These are phyloP conservation scores for Synergus laeviventris DNA, from an alignment of 2,888 invertebrate species.

Conservation along the genomic window DNA sequence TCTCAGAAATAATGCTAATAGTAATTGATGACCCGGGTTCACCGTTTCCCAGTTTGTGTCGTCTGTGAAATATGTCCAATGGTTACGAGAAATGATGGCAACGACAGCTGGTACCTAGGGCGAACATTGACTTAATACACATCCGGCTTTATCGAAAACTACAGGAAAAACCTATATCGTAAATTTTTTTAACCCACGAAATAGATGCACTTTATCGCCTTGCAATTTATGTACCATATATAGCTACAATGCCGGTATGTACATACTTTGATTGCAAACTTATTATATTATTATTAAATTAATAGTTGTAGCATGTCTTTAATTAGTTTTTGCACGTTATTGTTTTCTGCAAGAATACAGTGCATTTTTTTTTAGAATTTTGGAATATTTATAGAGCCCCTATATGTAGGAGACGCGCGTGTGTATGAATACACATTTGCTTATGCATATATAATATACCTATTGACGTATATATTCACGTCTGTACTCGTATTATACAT, in stretches of 20 bases:
- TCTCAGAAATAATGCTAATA: constrained; percentile 73
- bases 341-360: neutral
- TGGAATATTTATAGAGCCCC: constrained; percentile 36
- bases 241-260: too few species aligned
- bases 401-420: constrained; percentile 43
- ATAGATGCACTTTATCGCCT: neutral
- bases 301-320: too few species aligned
- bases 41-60: constrained; percentile 68
- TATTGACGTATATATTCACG: constrained; percentile 38
- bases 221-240: neutral
- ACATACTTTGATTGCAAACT: too few species aligned
- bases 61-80: constrained; percentile 53
- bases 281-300: too few species aligned
- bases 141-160: constrained; percentile 50
- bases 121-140: constrained; percentile 47
- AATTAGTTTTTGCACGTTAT: neutral
- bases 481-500: constrained; percentile 56
- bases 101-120: constrained; percentile 53
- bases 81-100: constrained; percentile 40
- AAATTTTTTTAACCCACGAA: constrained; percentile 12
- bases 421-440: constrained; percentile 46
- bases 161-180: constrained; percentile 39
- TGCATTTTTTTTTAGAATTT: neutral
- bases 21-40: constrained; percentile 71
- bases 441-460: constrained; percentile 51